phyloP scores from a whole-genome alignment of 37 sponge, comb jelly and placozoan species.

The Eunapius fragilis region DNA sequence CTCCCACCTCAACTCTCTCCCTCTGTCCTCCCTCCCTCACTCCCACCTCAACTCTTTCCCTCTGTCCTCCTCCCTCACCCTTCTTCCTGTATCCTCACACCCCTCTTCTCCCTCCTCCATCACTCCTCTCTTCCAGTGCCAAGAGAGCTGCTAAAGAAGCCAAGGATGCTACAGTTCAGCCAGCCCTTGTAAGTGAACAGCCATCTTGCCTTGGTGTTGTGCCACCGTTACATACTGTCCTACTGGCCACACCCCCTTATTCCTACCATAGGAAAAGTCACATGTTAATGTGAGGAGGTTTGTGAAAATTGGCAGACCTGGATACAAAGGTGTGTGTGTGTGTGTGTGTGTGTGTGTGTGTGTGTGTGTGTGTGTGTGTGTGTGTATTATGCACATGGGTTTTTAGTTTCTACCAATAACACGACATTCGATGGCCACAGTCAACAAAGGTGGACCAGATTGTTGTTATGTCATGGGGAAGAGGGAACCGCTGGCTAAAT shows the following conservation, averaged over 20 bases:
- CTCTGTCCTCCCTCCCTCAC: neutral
- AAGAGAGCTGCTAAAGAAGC: constrained; percentile 96
- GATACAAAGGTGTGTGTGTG: constrained; percentile 82
- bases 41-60: neutral
- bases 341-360: neutral
- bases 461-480: too few relatives aligned
- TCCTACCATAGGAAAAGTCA: constrained; percentile 70
- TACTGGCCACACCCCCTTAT: neutral
- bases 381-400: neutral
- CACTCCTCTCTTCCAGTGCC: constrained; percentile 60
- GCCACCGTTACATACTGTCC: too few relatives aligned
- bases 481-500: too few relatives aligned
- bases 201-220: neutral
- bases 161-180: constrained; percentile 76
- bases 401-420: too few relatives aligned
- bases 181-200: constrained; percentile 65
- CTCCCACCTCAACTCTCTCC: too few relatives aligned
- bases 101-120: neutral
- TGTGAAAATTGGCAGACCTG: constrained; percentile 98
- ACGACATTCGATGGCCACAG: too few relatives aligned
- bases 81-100: neutral
- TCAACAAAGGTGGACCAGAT: too few relatives aligned
- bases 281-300: constrained; percentile 91
- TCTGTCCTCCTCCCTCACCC: neutral
- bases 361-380: neutral